Evolutionary conservation across 2,888 invertebrate species (phyloP).

Genomic region (Adineta ricciae): DNA sequence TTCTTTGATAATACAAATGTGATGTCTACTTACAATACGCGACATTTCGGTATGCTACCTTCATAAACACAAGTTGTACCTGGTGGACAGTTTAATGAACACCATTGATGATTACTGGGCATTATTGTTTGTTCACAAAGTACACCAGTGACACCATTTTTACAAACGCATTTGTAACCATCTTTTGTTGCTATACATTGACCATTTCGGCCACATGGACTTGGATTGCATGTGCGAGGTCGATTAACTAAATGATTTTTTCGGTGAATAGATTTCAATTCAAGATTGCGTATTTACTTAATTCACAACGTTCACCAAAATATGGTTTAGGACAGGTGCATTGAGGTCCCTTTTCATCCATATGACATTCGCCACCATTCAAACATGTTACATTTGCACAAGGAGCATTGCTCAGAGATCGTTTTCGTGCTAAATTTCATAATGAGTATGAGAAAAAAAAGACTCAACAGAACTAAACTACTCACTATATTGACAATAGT

Average conservation of each 20-base stretch:
- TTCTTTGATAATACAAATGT: not conserved
- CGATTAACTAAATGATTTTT: not conserved
- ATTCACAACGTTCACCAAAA: not conserved
- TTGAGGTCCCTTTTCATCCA: not conserved
- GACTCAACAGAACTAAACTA: not conserved
- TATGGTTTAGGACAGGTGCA: not conserved
- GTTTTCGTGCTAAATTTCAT: not conserved
- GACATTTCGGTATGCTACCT: not conserved
- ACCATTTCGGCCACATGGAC: conserved; percentile 36
- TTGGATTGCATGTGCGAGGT: conserved; percentile 25
- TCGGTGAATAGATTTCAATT: not conserved
- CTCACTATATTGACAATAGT: conserved; percentile 14
- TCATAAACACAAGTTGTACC: conserved; percentile 9
- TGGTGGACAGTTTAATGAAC: not conserved
- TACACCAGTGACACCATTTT: conserved; percentile 18
- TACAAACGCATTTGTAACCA: conserved; percentile 21
- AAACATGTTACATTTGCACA: conserved; percentile 1
- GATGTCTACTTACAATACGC: not conserved
- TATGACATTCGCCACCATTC: conserved; percentile 16
- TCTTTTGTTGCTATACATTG: conserved; percentile 30
- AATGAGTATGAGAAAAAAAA: not conserved
- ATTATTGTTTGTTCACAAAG: conserved; percentile 23
- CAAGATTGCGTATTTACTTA: not conserved
- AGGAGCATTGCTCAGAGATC: not conserved
- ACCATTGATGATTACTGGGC: not conserved